Conservation (phyloP, 2,888 invertebrate genomes). For the Lasioglossum pauxillum region DNA sequence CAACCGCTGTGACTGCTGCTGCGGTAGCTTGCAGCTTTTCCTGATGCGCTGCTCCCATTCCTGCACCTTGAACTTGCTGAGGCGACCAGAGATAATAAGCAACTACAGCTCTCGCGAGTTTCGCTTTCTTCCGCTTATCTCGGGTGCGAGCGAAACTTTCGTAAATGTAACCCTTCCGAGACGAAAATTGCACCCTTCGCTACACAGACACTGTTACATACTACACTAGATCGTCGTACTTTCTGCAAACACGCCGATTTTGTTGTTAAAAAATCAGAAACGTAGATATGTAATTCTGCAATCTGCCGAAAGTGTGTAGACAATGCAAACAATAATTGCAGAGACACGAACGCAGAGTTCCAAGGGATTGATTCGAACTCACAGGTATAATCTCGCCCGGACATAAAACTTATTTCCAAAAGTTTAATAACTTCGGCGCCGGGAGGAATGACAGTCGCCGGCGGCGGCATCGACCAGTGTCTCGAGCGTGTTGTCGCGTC, state of each 20-base stretch:
- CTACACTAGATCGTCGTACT: not conserved
- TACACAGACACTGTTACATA: not conserved
- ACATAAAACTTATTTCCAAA: not conserved
- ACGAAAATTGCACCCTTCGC: not conserved
- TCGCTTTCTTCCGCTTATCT: not conserved
- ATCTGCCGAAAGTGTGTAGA: no score
- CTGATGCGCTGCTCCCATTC: not conserved
- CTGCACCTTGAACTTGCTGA: constrained; percentile 6
- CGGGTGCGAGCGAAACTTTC: not conserved
- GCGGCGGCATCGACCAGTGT: not conserved
- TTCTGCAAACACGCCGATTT: no score
- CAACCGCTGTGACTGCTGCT: not conserved
- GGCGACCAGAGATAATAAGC: not conserved
- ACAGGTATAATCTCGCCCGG: not conserved
- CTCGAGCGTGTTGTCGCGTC: not conserved
- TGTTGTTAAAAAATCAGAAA: no score
- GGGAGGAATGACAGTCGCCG: not conserved
- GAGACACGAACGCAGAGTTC: not conserved
- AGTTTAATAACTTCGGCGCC: not conserved
- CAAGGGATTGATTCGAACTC: not conserved
- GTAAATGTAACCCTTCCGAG: not conserved
- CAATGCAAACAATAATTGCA: not conserved
- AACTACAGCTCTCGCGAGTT: not conserved
- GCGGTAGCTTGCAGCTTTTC: not conserved
- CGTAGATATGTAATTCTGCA: no score